phyloP scores from a whole-genome alignment of 2,113 vertebrate genomes.

The Cathartes aura region DNA sequence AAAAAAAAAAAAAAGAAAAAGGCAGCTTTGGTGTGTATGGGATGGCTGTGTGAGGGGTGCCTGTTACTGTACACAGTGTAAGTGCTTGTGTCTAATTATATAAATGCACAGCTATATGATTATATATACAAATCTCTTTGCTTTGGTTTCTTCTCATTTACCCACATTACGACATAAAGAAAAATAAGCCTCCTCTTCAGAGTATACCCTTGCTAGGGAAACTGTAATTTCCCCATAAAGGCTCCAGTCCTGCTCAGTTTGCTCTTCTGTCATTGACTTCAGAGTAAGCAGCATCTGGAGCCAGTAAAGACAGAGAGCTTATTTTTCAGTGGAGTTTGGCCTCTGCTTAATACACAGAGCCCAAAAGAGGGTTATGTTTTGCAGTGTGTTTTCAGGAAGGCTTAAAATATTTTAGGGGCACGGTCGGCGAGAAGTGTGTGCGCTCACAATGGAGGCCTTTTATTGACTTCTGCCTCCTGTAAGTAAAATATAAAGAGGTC shows the following conservation, averaged over 20 bases:
- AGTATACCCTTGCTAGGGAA: not conserved
- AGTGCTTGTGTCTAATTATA: slow-evolving; percentile 75
- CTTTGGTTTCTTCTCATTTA: slow-evolving; percentile 62
- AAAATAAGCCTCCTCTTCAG: slow-evolving; percentile 43
- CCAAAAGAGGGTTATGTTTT: slow-evolving; percentile 50
- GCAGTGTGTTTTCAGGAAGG: slow-evolving; percentile 37
- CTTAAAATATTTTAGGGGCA: slow-evolving; percentile 45
- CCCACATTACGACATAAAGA: slow-evolving; percentile 20
- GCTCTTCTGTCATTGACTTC: not conserved
- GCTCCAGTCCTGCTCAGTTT: not conserved
- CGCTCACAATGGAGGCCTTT: slow-evolving; percentile 61
- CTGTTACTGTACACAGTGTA: slow-evolving; percentile 64
- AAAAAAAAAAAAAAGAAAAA: not conserved
- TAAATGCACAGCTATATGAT: slow-evolving; percentile 70
- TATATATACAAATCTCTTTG: slow-evolving; percentile 70
- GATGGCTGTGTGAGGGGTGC: slow-evolving; percentile 68
- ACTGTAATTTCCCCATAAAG: slow-evolving; percentile 45
- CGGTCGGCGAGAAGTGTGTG: not conserved
- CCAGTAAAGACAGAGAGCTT: slow-evolving; percentile 35
- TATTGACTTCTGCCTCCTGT: slow-evolving; percentile 54
- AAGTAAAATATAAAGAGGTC: slow-evolving; percentile 53
- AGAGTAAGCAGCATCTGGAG: slow-evolving; percentile 31
- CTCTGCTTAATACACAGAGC: slow-evolving; percentile 2
- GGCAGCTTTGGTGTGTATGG: slow-evolving; percentile 38
- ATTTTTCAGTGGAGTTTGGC: slow-evolving; percentile 47